Evolutionary conservation across 2,797 vertebrate species (phyloP).

Genomic region (Craterocephalus amniculus): DNA sequence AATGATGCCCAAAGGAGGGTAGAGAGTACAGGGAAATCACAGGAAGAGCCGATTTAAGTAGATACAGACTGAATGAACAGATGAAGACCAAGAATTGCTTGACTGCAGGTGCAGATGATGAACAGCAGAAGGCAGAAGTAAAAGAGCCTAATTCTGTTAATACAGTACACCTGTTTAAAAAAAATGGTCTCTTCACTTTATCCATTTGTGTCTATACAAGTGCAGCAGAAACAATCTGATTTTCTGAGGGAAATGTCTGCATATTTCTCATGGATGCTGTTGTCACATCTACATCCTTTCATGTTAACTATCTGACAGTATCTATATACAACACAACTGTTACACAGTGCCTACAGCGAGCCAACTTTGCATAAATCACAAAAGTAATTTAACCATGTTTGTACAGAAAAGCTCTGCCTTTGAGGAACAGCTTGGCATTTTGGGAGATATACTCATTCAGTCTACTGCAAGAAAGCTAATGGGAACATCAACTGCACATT

Average conservation of each 20-base stretch:
- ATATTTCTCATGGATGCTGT: background rate
- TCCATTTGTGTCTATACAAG: background rate
- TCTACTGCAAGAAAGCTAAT: background rate
- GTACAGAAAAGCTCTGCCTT: background rate
- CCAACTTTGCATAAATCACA: background rate
- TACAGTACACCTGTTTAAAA: background rate
- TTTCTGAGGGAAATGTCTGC: background rate
- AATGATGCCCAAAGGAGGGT: conserved; percentile 21
- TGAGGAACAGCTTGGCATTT: conserved; percentile 8
- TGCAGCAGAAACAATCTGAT: background rate
- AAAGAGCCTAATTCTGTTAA: background rate
- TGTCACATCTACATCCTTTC: conserved; percentile 3
- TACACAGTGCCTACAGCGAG: background rate
- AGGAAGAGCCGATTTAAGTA: conserved; percentile 15
- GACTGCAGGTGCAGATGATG: conserved; percentile 5
- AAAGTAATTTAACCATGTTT: background rate
- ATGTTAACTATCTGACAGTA: conserved; percentile 5
- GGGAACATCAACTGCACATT: background rate
- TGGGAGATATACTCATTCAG: background rate
- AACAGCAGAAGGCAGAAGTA: background rate
- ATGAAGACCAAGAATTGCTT: background rate
- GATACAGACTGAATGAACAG: conserved; percentile 9
- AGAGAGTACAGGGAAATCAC: background rate
- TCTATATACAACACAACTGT: background rate
- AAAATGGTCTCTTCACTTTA: background rate